Conservation (phyloP, 2,888 invertebrate species). For the Heliconius cydno region DNA sequence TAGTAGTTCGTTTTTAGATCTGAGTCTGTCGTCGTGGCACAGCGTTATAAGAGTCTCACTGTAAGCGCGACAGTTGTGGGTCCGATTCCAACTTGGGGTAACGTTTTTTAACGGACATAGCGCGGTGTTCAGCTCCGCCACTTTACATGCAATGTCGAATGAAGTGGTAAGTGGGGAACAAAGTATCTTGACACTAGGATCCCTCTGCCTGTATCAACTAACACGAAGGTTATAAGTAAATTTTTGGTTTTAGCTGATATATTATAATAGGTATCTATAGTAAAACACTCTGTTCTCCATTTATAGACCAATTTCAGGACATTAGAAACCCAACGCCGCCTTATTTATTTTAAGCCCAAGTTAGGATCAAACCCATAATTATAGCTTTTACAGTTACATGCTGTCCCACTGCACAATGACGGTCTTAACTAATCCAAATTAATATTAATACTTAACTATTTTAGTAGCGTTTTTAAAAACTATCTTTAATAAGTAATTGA, state of each 20-base stretch:
- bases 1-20: slow-evolving; percentile 1
- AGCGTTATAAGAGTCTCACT: not conserved
- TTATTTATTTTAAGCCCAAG: not conserved
- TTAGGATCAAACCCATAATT: not conserved
- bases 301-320: not conserved
- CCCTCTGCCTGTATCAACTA: not conserved
- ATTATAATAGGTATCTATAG: too few relatives aligned
- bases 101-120: not conserved
- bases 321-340: not conserved
- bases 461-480: not conserved
- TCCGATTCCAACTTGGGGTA: not conserved
- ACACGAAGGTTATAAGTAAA: too few relatives aligned
- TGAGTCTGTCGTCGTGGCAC: not conserved
- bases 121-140: not conserved
- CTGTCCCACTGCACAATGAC: too few relatives aligned
- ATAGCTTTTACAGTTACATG: not conserved
- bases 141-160: not conserved
- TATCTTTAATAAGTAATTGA: slow-evolving; percentile 14
- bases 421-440: not conserved
- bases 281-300: too few relatives aligned
- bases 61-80: not conserved
- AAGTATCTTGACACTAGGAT: too few relatives aligned
- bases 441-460: not conserved
- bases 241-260: too few relatives aligned
- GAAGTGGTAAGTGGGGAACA: too few relatives aligned